These are phyloP conservation scores for Tenodera sinensis DNA, from an alignment of 2,888 invertebrate genomes.

Conservation along the genomic window DNA sequence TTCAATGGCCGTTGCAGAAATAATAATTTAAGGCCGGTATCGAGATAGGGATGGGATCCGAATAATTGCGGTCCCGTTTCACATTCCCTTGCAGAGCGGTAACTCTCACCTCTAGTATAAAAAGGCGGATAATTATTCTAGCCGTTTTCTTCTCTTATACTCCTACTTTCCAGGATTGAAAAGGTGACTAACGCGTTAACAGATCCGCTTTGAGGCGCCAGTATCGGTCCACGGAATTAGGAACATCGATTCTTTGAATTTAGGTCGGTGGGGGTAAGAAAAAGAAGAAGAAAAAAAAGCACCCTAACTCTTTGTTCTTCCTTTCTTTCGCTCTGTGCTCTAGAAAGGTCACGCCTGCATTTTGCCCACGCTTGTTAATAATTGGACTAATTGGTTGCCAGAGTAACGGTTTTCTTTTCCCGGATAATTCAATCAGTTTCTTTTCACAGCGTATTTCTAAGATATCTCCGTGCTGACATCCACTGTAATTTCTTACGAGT, in stretches of 20 bases:
- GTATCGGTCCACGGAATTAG: not conserved
- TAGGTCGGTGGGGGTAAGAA: not conserved
- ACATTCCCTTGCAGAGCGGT: not conserved
- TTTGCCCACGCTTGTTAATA: not conserved
- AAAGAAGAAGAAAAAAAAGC: not conserved
- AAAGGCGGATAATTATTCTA: not conserved
- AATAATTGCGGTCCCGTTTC: not conserved
- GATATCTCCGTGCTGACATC: not conserved
- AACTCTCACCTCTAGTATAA: not conserved
- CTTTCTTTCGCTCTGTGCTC: not conserved
- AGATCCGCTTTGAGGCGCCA: not conserved
- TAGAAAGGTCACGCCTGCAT: not conserved
- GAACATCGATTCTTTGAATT: not conserved
- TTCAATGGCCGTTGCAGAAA: not conserved
- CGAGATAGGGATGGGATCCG: not conserved
- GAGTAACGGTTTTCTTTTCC: conserved; percentile 11
- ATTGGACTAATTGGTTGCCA: conserved; percentile 15
- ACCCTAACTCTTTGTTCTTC: not conserved
- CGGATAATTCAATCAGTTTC: conserved; percentile 3
- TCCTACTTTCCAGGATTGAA: not conserved
- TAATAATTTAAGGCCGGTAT: not conserved
- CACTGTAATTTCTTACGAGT: not conserved
- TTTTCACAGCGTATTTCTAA: not conserved
- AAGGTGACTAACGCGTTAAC: not conserved
- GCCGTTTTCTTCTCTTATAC: not conserved